Conservation (phyloP, 2,888 invertebrate genomes). For the Branchipolynoe longqiensis region DNA sequence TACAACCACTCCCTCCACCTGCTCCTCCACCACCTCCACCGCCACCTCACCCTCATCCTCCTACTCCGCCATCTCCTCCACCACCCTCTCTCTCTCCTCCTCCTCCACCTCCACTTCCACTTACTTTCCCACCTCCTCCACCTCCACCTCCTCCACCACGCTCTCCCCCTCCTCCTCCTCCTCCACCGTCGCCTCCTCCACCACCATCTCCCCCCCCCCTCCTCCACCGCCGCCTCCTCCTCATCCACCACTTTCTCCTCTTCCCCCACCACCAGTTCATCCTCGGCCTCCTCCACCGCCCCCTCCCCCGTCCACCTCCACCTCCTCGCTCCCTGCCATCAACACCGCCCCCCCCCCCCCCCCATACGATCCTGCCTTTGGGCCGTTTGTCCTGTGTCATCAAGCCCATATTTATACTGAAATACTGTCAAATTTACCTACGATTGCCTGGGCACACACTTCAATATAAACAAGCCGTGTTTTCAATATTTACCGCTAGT, state of each 20-base stretch:
- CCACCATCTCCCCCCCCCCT: neutral
- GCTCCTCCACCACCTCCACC: too few relatives aligned
- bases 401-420: conserved; percentile 51
- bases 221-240: neutral
- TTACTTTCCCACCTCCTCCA: neutral
- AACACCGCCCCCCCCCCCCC: neutral
- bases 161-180: neutral
- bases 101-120: neutral
- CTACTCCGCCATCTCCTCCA: too few relatives aligned
- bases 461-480: conserved; percentile 50
- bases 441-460: conserved; percentile 53
- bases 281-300: neutral
- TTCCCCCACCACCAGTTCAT: neutral
- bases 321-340: neutral
- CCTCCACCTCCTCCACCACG: neutral
- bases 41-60: too few relatives aligned
- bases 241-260: neutral
- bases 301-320: neutral
- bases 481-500: conserved; percentile 55
- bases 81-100: too few relatives aligned
- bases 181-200: neutral
- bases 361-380: neutral
- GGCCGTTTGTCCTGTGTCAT: conserved; percentile 54
- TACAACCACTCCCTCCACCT: too few relatives aligned
- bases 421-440: conserved; percentile 54